phyloP scores from a whole-genome alignment of 2,797 vertebrate species.

The Urosaurus nigricauda region DNA sequence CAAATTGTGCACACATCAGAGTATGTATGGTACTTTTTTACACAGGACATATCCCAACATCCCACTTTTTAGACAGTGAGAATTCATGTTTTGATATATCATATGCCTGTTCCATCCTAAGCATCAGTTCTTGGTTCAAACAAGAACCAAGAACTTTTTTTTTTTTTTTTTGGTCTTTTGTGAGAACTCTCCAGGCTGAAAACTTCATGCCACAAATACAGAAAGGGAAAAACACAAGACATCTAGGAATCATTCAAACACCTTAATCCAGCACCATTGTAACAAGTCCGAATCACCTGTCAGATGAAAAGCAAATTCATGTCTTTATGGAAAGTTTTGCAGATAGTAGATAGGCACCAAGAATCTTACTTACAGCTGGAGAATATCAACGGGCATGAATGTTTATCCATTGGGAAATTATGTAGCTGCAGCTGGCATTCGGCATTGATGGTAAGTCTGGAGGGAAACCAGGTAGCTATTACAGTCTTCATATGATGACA shows the following conservation, averaged over 20 bases:
- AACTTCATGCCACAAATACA: not conserved
- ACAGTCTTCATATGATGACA: conserved; percentile 29
- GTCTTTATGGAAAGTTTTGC: not conserved
- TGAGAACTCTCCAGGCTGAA: not conserved
- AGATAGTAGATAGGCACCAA: conserved; percentile 16
- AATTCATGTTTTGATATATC: not conserved
- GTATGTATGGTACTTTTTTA: not conserved
- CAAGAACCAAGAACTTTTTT: too few relatives aligned
- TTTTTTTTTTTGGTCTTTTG: not conserved
- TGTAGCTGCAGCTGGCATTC: conserved; percentile 96
- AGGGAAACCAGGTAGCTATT: conserved; percentile 53
- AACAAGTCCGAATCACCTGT: not conserved
- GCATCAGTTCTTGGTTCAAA: not conserved
- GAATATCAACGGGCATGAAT: conserved; percentile 96
- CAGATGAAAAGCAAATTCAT: not conserved
- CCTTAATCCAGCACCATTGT: not conserved
- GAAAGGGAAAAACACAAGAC: conserved; percentile 27
- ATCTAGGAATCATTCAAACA: not conserved
- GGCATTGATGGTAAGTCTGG: conserved; percentile 94
- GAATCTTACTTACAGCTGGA: conserved; percentile 94
- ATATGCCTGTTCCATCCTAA: conserved; percentile 20
- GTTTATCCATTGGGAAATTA: conserved; percentile 98
- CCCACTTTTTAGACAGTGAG: not conserved
- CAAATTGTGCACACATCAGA: conserved; percentile 27
- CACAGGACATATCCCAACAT: not conserved